A percentile compares a stretch with the other conserved stretches of the same genome.
Conservation (phyloP, 2,113 vertebrate genomes). For the Mus pahari region DNA sequence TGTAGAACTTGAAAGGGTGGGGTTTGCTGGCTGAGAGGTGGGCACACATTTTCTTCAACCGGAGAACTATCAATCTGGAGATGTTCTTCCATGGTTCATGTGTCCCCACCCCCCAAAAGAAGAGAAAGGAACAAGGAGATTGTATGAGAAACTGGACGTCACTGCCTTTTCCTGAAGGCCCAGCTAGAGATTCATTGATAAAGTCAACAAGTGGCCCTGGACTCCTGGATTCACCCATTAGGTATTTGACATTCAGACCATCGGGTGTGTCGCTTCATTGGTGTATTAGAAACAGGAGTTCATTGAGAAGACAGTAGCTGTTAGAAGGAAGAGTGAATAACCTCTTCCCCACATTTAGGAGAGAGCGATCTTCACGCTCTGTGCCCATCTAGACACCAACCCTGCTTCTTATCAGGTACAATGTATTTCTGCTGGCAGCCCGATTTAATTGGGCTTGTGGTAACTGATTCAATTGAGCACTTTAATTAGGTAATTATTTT, state of each 20-base stretch:
- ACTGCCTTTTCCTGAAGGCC: not conserved
- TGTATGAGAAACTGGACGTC: not conserved
- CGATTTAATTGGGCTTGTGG: conserved; percentile 82
- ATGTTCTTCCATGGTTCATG: not conserved
- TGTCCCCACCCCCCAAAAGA: not conserved
- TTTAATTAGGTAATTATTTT: conserved; percentile 84
- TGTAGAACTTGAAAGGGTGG: not conserved
- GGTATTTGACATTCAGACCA: conserved; percentile 3
- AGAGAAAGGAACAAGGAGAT: conserved; percentile 21
- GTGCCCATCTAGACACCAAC: conserved; percentile 61
- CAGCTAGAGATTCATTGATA: not conserved
- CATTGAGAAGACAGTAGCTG: conserved; percentile 35
- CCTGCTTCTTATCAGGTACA: conserved; percentile 73
- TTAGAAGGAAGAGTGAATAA: conserved; percentile 60
- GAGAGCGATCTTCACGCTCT: conserved; percentile 73
- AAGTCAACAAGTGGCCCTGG: conserved; percentile 27
- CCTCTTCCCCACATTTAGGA: conserved; percentile 34
- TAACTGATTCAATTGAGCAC: conserved; percentile 78
- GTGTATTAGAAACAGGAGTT: conserved; percentile 35
- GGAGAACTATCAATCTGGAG: not conserved
- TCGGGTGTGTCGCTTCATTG: not conserved
- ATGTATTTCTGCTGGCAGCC: conserved; percentile 76
- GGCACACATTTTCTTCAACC: not conserved
- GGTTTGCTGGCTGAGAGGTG: not conserved
- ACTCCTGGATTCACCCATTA: not conserved